Evolutionary conservation across 2,797 vertebrate species (phyloP).

Genomic region (Kryptopterus vitreolus): DNA sequence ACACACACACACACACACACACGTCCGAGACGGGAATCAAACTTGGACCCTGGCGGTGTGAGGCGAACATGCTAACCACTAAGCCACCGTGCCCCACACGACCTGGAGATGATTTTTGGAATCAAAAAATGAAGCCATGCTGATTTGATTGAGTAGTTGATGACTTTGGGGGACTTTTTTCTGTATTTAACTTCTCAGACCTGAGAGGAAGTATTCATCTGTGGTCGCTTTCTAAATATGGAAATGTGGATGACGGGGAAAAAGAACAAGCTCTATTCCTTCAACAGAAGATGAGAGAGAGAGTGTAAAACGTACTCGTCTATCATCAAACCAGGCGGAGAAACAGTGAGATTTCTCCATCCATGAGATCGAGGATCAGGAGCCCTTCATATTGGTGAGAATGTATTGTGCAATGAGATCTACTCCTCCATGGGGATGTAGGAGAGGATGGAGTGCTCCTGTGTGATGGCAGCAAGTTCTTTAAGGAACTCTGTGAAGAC

Average conservation of each 20-base stretch:
- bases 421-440: slow-evolving; percentile 84
- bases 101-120: too few relatives aligned
- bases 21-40: too few relatives aligned
- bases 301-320: not conserved
- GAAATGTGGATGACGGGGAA: not conserved
- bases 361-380: not conserved
- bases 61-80: too few relatives aligned
- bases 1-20: too few relatives aligned
- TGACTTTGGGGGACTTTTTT: not conserved
- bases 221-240: not conserved
- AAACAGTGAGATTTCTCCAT: not conserved
- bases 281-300: not conserved
- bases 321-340: not conserved
- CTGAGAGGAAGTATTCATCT: not conserved
- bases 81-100: too few relatives aligned
- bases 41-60: too few relatives aligned
- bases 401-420: slow-evolving; percentile 3
- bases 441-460: slow-evolving; percentile 93
- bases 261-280: not conserved
- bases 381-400: not conserved
- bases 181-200: not conserved
- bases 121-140: not conserved
- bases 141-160: too few relatives aligned
- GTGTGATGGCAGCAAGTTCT: slow-evolving; percentile 93
- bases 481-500: slow-evolving; percentile 97